Evolutionary conservation across 2,888 invertebrate species (phyloP), one percentile per base, ranked within the genome.

Genomic region (Lasiommata megera): DNA sequence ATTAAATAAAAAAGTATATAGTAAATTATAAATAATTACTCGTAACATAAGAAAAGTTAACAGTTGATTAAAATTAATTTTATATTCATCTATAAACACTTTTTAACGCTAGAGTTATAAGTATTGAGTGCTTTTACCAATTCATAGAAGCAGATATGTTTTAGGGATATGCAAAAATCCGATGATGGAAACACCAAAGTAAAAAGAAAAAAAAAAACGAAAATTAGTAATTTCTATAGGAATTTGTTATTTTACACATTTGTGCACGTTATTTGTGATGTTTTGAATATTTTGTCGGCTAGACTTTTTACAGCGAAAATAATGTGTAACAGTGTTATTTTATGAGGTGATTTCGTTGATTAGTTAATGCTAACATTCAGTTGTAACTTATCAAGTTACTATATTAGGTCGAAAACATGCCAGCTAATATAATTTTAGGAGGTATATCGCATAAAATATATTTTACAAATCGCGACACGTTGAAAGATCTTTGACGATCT

Each of bases 91-190:
- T 70, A 68, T 71, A 56, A 61, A 62, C 17, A 41, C 28, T 17
- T 57, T 48, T 54, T 54, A 56, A 59, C 56, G 56, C 61, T 65
- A 66, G n/a, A n/a, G 37, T 58, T 62, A 54, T 56, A 62, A 61
- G 58, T 61, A 58, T 57, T 61, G 58, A 63, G 53, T 60, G 60
- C 58, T 60, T 54, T 52, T 31, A 61, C 66, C 70, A 71, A 78
- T 79, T 71, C 86, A 84, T 85, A 88, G 86, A 85, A 87, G 87
- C 87, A 87, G 84, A 88, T 86, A 86, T 86, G 84, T 70, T 67
- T 67, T 67, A 57, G 48, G 68, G 76, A 81, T 84, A 84, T 84
- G 82, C 82, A 74, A 69, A 54, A 60, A 67, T 47, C 44, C 6
- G 14, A 28, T 44, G 29, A 52, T 14, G 28, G 8, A n/a, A 44